Evolutionary conservation across 2,888 invertebrate species (phyloP).

Genomic region (Orchesellides sinensis): DNA sequence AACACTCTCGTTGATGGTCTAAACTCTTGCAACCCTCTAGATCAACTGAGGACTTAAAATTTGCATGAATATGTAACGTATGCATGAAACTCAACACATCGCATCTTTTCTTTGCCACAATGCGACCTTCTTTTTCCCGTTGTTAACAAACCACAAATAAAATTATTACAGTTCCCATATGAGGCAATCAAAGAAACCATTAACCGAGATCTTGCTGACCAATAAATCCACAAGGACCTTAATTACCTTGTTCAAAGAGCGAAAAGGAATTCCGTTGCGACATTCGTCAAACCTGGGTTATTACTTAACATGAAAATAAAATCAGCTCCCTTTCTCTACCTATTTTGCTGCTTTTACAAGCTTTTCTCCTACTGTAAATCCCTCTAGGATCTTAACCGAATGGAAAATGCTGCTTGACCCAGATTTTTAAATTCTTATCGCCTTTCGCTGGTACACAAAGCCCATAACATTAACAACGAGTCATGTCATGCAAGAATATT

Average conservation of each 20-base stretch:
- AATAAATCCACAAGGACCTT: conserved; percentile 56
- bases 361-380: too few species aligned
- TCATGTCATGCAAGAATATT: background rate
- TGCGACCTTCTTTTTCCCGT: conserved; percentile 32
- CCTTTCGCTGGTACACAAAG: background rate
- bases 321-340: background rate
- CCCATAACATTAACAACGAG: background rate
- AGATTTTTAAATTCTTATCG: conserved; percentile 39
- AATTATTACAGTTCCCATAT: conserved; percentile 27
- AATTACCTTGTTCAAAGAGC: conserved; percentile 36
- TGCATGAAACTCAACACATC: background rate
- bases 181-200: conserved; percentile 40
- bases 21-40: background rate
- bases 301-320: background rate
- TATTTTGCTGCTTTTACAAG: background rate
- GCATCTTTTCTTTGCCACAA: background rate
- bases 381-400: conserved; percentile 9
- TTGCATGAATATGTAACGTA: too few species aligned
- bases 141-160: conserved; percentile 24
- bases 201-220: conserved; percentile 45
- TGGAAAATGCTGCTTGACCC: conserved; percentile 51
- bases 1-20: background rate
- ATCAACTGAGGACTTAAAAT: conserved; percentile 4
- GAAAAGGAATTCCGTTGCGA: conserved; percentile 26
- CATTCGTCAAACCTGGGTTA: background rate